A percentile compares a stretch with the other conserved stretches of the same genome.
Conservation (phyloP, 2,888 invertebrate species). For the Limulus polyphemus region DNA sequence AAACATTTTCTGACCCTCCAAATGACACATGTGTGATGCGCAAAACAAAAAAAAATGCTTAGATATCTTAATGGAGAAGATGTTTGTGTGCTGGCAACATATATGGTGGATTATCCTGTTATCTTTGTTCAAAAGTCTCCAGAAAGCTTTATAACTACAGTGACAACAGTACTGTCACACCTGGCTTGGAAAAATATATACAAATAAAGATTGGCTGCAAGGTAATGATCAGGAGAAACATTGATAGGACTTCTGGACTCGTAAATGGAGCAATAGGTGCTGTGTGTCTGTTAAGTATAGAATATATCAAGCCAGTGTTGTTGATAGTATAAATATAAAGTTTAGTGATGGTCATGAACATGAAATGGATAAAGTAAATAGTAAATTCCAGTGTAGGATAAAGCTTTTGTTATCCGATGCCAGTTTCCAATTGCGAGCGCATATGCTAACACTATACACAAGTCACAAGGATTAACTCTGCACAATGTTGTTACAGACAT, state of each 20-base stretch:
- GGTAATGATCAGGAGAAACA: background rate
- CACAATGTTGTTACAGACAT: background rate
- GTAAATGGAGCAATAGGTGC: slow-evolving; percentile 3
- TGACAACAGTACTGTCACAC: background rate
- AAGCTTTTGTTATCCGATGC: background rate
- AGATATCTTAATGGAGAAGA: too few species aligned
- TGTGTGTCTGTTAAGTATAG: background rate
- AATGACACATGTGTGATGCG: too few species aligned
- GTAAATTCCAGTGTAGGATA: background rate
- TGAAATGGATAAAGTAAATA: background rate
- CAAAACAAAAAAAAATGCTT: too few species aligned
- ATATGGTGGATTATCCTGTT: too few species aligned
- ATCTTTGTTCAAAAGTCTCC: too few species aligned
- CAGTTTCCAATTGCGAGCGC: slow-evolving; percentile 1
- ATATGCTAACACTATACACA: slow-evolving; percentile 5
- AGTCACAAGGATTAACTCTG: slow-evolving; percentile 2
- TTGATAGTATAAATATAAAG: too few species aligned
- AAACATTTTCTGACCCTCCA: too few species aligned
- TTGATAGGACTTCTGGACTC: background rate
- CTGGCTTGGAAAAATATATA: background rate
- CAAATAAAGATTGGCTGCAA: background rate
- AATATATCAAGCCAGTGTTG: too few species aligned
- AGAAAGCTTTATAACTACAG: background rate
- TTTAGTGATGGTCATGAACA: background rate
- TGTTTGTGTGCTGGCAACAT: too few species aligned